Percentiles rank a stretch among this genome's conserved stretches.
phyloP scores from a whole-genome alignment of 2,113 vertebrate genomes.

The Paraplagusia blochii region DNA sequence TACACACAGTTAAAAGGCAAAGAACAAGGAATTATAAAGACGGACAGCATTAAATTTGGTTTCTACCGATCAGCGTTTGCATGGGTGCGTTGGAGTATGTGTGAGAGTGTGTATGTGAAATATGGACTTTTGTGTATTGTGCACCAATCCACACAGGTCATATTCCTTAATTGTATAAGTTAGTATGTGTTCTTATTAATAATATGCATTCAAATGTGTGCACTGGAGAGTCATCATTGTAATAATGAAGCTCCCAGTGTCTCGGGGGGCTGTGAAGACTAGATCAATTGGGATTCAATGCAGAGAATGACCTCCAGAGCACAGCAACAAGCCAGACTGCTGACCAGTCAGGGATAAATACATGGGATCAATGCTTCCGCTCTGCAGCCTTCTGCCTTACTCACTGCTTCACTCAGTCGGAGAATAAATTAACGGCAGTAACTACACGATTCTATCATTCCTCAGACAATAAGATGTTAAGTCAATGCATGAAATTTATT shows the following conservation, averaged over 20 bases:
- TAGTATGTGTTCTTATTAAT: conserved; percentile 38
- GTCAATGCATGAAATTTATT: conserved; percentile 36
- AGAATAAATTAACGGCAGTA: conserved; percentile 64
- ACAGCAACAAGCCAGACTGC: conserved; percentile 66
- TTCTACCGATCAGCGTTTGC: conserved; percentile 60
- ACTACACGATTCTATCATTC: conserved; percentile 63
- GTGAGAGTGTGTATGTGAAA: conserved; percentile 2
- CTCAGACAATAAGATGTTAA: conserved; percentile 27
- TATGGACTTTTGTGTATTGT: conserved; percentile 12
- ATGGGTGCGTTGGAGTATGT: conserved; percentile 8
- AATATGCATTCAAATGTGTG: conserved; percentile 43
- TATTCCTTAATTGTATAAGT: conserved; percentile 21
- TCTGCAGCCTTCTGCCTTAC: conserved; percentile 31
- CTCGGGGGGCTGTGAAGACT: conserved; percentile 53
- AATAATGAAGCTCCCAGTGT: conserved; percentile 54
- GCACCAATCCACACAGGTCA: conserved; percentile 26
- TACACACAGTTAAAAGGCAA: conserved; percentile 63
- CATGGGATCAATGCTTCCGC: conserved; percentile 62
- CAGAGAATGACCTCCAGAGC: conserved; percentile 60
- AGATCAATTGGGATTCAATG: conserved; percentile 69
- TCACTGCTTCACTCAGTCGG: conserved; percentile 48
- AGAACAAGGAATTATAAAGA: conserved; percentile 72
- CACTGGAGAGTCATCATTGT: conserved; percentile 49
- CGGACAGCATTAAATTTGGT: conserved; percentile 54
- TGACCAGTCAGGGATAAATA: conserved; percentile 72